These are phyloP conservation scores for Prinia subflava DNA, from an alignment of 2,113 vertebrate genomes.

Conservation along the genomic window DNA sequence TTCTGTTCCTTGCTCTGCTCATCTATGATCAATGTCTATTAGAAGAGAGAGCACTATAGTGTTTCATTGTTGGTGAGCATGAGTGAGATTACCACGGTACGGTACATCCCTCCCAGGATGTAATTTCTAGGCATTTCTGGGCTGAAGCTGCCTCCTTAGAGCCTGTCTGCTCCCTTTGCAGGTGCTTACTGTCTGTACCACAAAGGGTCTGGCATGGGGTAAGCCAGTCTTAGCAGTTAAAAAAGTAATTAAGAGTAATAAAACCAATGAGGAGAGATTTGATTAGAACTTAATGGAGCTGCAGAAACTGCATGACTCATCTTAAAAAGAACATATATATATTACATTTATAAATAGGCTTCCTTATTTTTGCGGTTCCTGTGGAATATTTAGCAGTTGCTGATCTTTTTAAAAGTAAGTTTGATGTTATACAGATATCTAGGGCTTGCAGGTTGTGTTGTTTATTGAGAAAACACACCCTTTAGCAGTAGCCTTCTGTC, in stretches of 20 bases:
- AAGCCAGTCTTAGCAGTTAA: neutral
- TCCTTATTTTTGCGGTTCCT: neutral
- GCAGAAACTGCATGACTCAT: neutral
- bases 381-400: neutral
- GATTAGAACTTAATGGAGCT: neutral
- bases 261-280: neutral
- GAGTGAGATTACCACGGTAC: neutral
- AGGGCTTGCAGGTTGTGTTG: neutral
- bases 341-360: conserved; percentile 5
- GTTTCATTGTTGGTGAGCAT: neutral
- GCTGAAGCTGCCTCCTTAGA: neutral
- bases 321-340: neutral
- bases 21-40: neutral
- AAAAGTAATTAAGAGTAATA: neutral
- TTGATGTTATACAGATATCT: neutral
- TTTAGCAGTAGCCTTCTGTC: neutral
- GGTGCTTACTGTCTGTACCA: neutral
- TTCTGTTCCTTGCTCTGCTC: neutral
- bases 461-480: neutral
- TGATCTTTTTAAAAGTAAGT: conserved; percentile 16
- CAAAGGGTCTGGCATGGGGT: neutral
- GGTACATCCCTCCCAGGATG: neutral
- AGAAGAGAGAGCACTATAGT: neutral
- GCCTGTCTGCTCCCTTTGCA: neutral
- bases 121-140: neutral